Evolutionary conservation across 1,140 invertebrate species (phyloP), one percentile per base, ranked within the genome.

Genomic region (Heliconius hewitsoni): DNA sequence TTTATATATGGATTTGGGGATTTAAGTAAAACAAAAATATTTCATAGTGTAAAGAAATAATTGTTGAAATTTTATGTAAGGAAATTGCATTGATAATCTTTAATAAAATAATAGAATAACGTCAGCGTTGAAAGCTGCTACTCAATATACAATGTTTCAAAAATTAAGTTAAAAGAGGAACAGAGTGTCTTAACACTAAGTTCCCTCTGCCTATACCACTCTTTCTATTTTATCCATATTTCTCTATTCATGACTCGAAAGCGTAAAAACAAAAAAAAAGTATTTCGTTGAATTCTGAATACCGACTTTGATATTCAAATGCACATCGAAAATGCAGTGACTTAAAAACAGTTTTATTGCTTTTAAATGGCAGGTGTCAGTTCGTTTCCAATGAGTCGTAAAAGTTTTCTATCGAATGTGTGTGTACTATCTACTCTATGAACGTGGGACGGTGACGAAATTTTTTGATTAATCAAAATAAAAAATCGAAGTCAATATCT

Each of bases 301-400:
- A 5, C 60, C 60, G 60, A 27, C 60, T 66, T 66, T 66, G 60
- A 66, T 30, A 66, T 66, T 66, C 13, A 66, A 66, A 66, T 27
- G 60, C 23, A 16, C 9, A 6, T 72, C 39, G 30, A 37, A 72
- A 72, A n/a, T 39, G 80, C 81, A 83, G 85, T 86, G 83, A 82
- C 81, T 89, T 87, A 86, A 89, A 89, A 90, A 89, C 84, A 81
- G 79, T 89, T 91, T 90, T 92, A 92, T 92, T 86, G 78, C 89
- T 89, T 91, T 92, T 90, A 89, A 91, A 92, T 90, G 84, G 85
- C 84, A 87, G 87, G 86, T 88, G 88, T 87, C 81, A 89, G 86
- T 88, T 86, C 82, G 81, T 86, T 86, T 82, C 78, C 75, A 83
- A 83, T 85, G 74, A 82, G 81, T 87, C 87, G 83, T 90, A 82